phyloP scores from a whole-genome alignment of 1,140 invertebrate species.

The Heliconius melpomene region DNA sequence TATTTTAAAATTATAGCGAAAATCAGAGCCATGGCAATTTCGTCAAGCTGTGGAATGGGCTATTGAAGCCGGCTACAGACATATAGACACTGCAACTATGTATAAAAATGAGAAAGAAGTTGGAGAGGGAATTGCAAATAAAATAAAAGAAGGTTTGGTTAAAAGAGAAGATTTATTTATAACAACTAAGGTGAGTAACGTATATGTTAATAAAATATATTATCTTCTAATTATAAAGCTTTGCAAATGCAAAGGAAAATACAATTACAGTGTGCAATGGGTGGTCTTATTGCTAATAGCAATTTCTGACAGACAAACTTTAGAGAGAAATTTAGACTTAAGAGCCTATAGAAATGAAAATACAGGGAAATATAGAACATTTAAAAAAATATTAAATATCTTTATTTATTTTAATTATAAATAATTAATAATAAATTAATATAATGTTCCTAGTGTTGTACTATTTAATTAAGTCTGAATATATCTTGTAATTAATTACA shows the following conservation, averaged over 20 bases:
- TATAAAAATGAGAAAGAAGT: conserved; percentile 93
- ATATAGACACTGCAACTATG: conserved; percentile 85
- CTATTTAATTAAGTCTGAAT: too few relatives aligned
- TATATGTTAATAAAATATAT: neutral
- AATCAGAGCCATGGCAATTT: conserved; percentile 76
- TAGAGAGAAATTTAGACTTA: neutral
- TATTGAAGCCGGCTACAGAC: conserved; percentile 86
- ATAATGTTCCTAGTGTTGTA: too few relatives aligned
- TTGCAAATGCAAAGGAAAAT: too few relatives aligned
- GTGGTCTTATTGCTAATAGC: too few relatives aligned
- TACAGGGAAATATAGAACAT: too few relatives aligned
- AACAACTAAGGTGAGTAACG: conserved; percentile 82
- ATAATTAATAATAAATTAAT: too few relatives aligned
- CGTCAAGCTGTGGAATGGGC: conserved; percentile 84
- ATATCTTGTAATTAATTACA: too few relatives aligned
- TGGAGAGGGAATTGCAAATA: conserved; percentile 87
- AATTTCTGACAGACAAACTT: too few relatives aligned
- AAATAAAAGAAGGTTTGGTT: conserved; percentile 86
- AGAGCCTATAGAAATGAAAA: neutral
- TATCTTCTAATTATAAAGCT: too few relatives aligned
- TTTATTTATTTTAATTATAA: too few relatives aligned
- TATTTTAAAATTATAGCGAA: conserved; percentile 48
- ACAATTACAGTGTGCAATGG: too few relatives aligned
- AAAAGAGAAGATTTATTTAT: conserved; percentile 87
- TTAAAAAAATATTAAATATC: too few relatives aligned